Conservation (phyloP, 2,113 vertebrate species). For the Ictidomys tridecemlineatus region DNA sequence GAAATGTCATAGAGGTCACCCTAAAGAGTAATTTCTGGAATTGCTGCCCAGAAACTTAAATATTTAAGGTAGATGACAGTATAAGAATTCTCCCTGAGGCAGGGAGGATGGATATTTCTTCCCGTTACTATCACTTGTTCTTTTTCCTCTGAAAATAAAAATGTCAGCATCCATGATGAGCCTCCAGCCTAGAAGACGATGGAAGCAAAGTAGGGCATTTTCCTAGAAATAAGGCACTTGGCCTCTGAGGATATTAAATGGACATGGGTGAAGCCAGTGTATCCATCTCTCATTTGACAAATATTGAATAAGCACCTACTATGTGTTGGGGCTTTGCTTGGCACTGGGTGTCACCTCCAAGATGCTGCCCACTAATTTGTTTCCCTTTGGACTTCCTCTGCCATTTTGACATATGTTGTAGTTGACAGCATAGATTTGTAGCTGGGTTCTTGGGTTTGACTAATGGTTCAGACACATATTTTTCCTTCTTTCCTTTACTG, state of each 20-base stretch:
- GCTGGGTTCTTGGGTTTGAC: background rate
- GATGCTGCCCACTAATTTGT: background rate
- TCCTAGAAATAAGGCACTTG: background rate
- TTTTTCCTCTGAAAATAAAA: conserved; percentile 11
- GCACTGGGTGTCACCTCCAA: background rate
- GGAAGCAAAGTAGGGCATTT: background rate
- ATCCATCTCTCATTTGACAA: background rate
- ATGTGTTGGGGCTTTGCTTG: background rate
- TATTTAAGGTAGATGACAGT: background rate
- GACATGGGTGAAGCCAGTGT: background rate
- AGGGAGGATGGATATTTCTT: background rate
- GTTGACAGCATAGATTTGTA: background rate
- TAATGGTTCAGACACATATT: background rate
- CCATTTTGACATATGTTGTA: background rate
- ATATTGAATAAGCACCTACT: background rate
- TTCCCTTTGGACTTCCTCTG: background rate
- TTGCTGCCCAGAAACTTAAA: background rate
- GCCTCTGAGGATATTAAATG: background rate
- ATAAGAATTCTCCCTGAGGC: background rate
- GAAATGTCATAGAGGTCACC: background rate
- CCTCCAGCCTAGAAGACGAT: background rate
- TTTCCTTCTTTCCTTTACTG: background rate
- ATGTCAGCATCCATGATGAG: background rate
- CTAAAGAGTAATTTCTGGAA: background rate
- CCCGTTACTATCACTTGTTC: background rate